These are phyloP conservation scores for Leptogaster cylindrica DNA, from an alignment of 2,888 invertebrate species.

Conservation along the genomic window DNA sequence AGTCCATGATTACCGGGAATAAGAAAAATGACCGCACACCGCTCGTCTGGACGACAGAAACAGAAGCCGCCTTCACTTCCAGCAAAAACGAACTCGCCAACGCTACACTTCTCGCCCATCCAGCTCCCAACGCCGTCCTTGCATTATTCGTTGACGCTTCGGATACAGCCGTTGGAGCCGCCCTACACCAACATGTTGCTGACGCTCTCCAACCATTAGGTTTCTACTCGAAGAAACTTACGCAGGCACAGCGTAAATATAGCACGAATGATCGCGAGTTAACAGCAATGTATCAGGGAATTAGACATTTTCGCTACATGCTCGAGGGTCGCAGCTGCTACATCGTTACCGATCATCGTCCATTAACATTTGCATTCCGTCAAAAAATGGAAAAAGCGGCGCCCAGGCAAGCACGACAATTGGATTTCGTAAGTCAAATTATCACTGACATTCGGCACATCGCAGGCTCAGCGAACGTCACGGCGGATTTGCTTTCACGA, in stretches of 20 bases:
- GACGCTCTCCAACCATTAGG: constrained; percentile 54
- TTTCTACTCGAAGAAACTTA: too few relatives aligned
- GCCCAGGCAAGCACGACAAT: neutral
- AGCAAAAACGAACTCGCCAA: too few relatives aligned
- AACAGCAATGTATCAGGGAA: constrained; percentile 43
- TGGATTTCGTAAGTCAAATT: neutral
- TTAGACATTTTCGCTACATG: neutral
- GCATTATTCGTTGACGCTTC: too few relatives aligned
- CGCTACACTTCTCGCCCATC: too few relatives aligned
- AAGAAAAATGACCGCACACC: too few relatives aligned
- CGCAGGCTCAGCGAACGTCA: neutral
- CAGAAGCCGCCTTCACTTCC: too few relatives aligned
- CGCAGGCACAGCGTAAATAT: neutral
- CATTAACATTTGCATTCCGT: neutral
- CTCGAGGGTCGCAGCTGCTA: neutral
- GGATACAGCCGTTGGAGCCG: too few relatives aligned
- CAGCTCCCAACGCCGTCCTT: too few relatives aligned
- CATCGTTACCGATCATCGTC: neutral
- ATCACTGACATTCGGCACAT: neutral
- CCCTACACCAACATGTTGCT: too few relatives aligned
- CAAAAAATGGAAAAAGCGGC: neutral
- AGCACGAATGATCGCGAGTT: constrained; percentile 38
- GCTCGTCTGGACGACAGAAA: too few relatives aligned
- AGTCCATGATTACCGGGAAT: too few relatives aligned
- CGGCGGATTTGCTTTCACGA: neutral